phyloP scores from a whole-genome alignment of 2,113 vertebrate species.

The Brachionichthys hirsutus region DNA sequence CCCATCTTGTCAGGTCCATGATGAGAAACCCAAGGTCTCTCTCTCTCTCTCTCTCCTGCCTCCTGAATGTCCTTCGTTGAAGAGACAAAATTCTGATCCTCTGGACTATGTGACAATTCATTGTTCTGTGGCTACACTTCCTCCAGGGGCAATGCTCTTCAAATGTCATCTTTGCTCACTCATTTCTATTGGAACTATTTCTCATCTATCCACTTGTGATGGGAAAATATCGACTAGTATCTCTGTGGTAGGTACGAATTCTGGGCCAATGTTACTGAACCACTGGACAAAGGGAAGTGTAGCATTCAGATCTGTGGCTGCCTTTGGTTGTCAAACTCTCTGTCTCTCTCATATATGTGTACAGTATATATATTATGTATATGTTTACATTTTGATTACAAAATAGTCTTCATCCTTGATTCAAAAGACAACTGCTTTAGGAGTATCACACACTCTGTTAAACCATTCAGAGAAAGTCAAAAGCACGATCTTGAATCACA shows the following conservation, averaged over 20 bases:
- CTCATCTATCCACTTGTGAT: constrained; percentile 15
- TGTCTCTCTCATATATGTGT: too few species aligned
- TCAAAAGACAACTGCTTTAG: background rate
- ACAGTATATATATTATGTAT: too few species aligned
- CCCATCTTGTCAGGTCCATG: too few species aligned
- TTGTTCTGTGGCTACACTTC: constrained; percentile 10
- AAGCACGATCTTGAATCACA: constrained; percentile 7
- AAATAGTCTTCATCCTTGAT: too few species aligned
- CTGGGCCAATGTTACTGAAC: background rate
- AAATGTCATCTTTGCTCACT: constrained; percentile 26
- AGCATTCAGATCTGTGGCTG: background rate
- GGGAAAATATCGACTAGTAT: constrained; percentile 4
- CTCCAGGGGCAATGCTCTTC: constrained; percentile 7
- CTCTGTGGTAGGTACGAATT: constrained; percentile 8
- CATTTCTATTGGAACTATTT: constrained; percentile 23
- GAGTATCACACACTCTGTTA: constrained; percentile 3
- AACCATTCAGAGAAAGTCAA: background rate
- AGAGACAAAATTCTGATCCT: constrained; percentile 20
- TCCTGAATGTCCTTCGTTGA: too few species aligned
- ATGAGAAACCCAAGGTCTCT: too few species aligned
- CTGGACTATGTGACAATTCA: background rate
- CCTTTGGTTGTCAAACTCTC: background rate
- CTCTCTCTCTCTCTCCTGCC: too few species aligned
- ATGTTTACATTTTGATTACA: too few species aligned
- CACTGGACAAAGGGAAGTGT: constrained; percentile 10